Percentiles rank a stretch among this genome's conserved stretches.
Evolutionary conservation across 1,140 invertebrate species (phyloP).

Genomic region (Dendroctonus valens): DNA sequence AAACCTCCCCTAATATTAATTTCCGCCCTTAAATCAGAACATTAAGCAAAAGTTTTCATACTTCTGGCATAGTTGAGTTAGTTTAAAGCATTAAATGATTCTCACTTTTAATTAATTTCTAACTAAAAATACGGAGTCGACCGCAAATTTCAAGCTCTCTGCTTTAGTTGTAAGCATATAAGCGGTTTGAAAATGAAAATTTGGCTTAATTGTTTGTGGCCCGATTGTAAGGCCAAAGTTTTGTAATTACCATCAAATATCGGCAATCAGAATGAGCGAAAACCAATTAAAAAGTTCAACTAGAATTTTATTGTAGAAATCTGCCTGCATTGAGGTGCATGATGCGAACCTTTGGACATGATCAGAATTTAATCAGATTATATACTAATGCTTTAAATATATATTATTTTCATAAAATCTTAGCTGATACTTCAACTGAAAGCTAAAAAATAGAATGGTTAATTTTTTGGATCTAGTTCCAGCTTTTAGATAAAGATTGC

Average conservation of each 20-base stretch:
- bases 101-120: too few species aligned
- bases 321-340: background rate
- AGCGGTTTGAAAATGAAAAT: slow-evolving; percentile 15
- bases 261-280: slow-evolving; percentile 14
- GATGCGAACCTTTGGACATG: too few species aligned
- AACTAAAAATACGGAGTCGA: background rate
- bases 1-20: background rate
- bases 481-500: background rate
- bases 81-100: background rate
- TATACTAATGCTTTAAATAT: too few species aligned
- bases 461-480: too few species aligned
- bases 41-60: background rate
- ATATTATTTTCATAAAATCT: too few species aligned
- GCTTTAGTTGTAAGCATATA: slow-evolving; percentile 6
- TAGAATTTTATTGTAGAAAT: slow-evolving; percentile 6
- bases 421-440: too few species aligned
- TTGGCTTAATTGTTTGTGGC: slow-evolving; percentile 20
- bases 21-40: background rate
- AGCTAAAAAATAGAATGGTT: too few species aligned
- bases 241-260: slow-evolving; percentile 24
- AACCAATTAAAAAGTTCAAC: slow-evolving; percentile 19
- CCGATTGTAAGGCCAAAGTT: slow-evolving; percentile 17
- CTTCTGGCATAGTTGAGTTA: background rate
- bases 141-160: slow-evolving; percentile 4
- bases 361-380: too few species aligned